phyloP scores from a whole-genome alignment of 2,797 vertebrate species.

The Pseudotriccus pelzelni region DNA sequence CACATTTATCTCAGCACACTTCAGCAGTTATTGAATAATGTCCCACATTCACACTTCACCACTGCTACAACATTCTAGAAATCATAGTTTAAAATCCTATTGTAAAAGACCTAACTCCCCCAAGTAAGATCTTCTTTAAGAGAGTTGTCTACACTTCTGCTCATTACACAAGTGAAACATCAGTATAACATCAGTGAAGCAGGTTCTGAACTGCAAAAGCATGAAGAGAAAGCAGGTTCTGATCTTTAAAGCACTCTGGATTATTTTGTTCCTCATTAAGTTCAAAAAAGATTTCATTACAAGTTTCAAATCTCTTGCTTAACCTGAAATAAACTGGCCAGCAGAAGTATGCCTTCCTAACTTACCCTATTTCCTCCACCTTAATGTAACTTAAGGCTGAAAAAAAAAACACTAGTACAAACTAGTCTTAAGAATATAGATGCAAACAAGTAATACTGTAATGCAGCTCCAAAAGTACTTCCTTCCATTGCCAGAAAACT shows the following conservation, averaged over 20 bases:
- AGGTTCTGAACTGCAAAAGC: neutral
- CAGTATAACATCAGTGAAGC: neutral
- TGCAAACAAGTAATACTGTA: neutral
- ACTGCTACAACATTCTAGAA: neutral
- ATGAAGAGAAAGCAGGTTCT: neutral
- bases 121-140: neutral
- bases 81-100: neutral
- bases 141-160: neutral
- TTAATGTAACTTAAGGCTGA: neutral
- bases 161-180: neutral
- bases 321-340: neutral
- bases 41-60: neutral
- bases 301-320: neutral
- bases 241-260: neutral
- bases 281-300: neutral
- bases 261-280: neutral
- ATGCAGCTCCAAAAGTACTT: neutral
- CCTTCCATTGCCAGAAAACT: neutral
- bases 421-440: neutral
- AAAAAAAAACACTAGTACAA: neutral
- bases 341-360: neutral
- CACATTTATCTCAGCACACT: neutral
- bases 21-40: neutral
- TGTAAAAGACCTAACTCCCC: neutral
- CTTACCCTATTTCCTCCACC: neutral